Conservation (phyloP, 2,888 invertebrate species). For the Amiota minor region DNA sequence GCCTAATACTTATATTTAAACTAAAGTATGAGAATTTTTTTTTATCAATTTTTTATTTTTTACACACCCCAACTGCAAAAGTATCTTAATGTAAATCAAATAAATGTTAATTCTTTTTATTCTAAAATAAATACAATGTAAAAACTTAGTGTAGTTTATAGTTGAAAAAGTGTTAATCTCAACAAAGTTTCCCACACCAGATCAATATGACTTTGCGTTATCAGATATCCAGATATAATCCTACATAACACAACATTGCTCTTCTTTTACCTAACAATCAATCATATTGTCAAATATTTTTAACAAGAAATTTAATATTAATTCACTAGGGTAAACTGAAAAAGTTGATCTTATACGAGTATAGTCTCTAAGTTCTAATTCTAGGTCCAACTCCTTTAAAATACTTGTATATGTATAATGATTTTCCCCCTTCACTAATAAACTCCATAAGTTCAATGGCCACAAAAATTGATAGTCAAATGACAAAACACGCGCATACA, state of each 20-base stretch:
- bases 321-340: background rate
- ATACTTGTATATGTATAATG: too few species aligned
- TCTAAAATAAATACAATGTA: too few species aligned
- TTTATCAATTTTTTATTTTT: background rate
- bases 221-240: background rate
- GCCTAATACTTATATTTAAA: slow-evolving; percentile 46
- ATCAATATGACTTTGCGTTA: too few species aligned
- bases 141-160: too few species aligned
- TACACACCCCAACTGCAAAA: too few species aligned
- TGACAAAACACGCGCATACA: background rate
- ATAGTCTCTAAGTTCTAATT: too few species aligned
- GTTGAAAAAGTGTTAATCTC: too few species aligned
- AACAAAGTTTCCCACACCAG: too few species aligned
- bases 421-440: background rate
- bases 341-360: background rate
- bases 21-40: background rate
- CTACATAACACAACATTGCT: background rate
- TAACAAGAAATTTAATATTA: background rate
- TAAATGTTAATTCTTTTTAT: too few species aligned
- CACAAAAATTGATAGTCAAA: slow-evolving; percentile 44
- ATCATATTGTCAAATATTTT: background rate
- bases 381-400: too few species aligned
- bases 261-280: background rate
- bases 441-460: slow-evolving; percentile 55
- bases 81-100: too few species aligned